Evolutionary conservation across 2,113 vertebrate genomes (phyloP), one percentile per base, ranked within the genome.

Genomic region (Coturnix japonica): DNA sequence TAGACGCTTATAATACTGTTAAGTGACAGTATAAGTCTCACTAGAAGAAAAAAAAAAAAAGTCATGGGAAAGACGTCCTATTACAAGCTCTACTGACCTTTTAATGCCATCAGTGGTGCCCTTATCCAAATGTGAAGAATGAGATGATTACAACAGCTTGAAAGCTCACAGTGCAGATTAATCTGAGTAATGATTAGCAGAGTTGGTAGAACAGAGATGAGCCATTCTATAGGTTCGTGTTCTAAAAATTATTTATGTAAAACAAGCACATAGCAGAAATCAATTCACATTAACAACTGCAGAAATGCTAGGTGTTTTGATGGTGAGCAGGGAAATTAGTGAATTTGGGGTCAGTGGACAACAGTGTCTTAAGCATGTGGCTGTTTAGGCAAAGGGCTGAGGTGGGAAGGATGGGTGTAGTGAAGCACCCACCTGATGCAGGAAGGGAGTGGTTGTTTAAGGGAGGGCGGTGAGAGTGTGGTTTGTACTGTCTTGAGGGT

Each of bases 101-200:
- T 77, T 53, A 59, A 59, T 67, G 70, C 11, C 2, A 90, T 95
- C 31, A 73, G 19, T 41, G 26, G 7, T 89, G 35, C 17, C 51
- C 76, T 89, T 44, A 53, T 70, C 59, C 35, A 94, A 76, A 89
- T 54, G 51, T 51, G 15, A 94, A 95, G 57, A 90, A 94, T 86
- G 51, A 93, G 64, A 70, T 81, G 93, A 95, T 90, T 89, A 75
- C 2, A 63, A 2, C 18, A 92, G 33, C 53, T 64, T 94, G 82
- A 90, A 83, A 22, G 25, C 10, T 95, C n/a, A 41, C 22, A 28
- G 20, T 71, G 16, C 79, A 89, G 95, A 85, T 94, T 92, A 96
- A 94, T 90, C 53, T 83, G 51, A 23, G 59, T 79, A 91, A 56
- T 71, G 59, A 93, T 94, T 94, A 95, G 49, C 77, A 43, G 59